phyloP scores from a whole-genome alignment of 1,140 invertebrate genomes.

The Monochamus saltuarius region DNA sequence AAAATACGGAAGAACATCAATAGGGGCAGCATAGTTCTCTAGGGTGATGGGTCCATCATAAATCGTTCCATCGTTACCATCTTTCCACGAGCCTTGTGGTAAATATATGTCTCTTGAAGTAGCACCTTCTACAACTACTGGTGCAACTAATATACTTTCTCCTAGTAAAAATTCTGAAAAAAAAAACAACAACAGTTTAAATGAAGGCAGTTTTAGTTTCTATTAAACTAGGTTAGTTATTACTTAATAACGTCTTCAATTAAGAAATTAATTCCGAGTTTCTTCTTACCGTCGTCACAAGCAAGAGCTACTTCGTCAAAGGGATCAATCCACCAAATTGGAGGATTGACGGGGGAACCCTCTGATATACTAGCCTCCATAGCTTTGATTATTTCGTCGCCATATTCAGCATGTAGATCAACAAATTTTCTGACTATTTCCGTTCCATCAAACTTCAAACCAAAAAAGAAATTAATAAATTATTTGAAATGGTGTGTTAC shows the following conservation, averaged over 20 bases:
- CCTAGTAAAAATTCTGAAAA: conserved; percentile 80
- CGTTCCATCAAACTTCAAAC: conserved; percentile 45
- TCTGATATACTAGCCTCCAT: conserved; percentile 61
- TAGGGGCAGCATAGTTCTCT: conserved; percentile 63
- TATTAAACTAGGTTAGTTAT: not conserved
- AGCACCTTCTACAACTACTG: conserved; percentile 71
- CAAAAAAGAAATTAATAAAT: conserved; percentile 11
- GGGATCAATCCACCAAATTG: conserved; percentile 90
- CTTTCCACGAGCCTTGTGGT: conserved; percentile 70
- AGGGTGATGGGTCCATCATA: conserved; percentile 66
- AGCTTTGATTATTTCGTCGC: conserved; percentile 61
- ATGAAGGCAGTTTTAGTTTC: not conserved
- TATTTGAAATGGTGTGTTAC: not conserved
- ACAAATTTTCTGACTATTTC: conserved; percentile 61
- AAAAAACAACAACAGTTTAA: not conserved
- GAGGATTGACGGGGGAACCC: conserved; percentile 77
- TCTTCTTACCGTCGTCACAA: conserved; percentile 30
- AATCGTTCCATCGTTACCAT: conserved; percentile 52
- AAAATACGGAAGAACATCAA: conserved; percentile 69
- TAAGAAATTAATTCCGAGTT: not conserved
- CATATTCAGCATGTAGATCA: conserved; percentile 66
- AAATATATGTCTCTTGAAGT: conserved; percentile 73
- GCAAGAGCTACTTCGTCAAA: conserved; percentile 53
- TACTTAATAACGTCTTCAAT: not conserved
- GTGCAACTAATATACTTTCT: conserved; percentile 78